Evolutionary conservation across 1,140 invertebrate species (phyloP).

Genomic region (Leptopilina clavipes): DNA sequence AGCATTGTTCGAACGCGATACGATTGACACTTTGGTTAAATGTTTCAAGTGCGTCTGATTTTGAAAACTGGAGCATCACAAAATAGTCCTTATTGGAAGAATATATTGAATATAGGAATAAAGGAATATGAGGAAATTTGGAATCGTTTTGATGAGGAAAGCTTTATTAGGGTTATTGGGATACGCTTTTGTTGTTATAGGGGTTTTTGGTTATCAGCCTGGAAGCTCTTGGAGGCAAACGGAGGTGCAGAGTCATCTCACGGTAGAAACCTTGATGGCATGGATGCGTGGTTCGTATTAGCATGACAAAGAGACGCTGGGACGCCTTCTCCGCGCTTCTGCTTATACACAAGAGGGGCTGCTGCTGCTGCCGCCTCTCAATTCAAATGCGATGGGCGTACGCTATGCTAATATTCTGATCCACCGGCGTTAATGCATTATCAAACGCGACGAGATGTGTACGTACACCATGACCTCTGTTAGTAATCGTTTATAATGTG

Average conservation of each 20-base stretch:
- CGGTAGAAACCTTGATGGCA: constrained; percentile 60
- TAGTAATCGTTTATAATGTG: not conserved
- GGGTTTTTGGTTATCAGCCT: constrained; percentile 9
- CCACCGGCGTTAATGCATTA: constrained; percentile 70
- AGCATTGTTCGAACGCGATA: not conserved
- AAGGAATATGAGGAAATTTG: too few relatives aligned
- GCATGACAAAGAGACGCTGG: constrained; percentile 75
- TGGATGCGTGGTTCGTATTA: constrained; percentile 71
- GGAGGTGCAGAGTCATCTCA: constrained; percentile 60
- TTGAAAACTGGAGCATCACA: too few relatives aligned
- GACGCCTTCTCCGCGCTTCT: constrained; percentile 72
- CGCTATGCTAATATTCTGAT: constrained; percentile 74
- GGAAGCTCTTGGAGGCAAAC: not conserved
- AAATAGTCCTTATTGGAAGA: too few relatives aligned
- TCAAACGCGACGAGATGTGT: constrained; percentile 63
- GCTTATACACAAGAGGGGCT: constrained; percentile 65
- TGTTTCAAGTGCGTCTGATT: too few relatives aligned
- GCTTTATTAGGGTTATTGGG: not conserved
- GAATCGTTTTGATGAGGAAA: not conserved
- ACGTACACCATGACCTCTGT: constrained; percentile 41
- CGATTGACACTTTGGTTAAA: not conserved
- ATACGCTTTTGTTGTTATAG: not conserved
- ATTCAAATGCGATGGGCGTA: constrained; percentile 76
- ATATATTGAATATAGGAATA: too few relatives aligned
- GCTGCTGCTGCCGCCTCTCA: constrained; percentile 64